Evolutionary conservation across 2,888 invertebrate species (phyloP).

Genomic region (Chalcis sispes): DNA sequence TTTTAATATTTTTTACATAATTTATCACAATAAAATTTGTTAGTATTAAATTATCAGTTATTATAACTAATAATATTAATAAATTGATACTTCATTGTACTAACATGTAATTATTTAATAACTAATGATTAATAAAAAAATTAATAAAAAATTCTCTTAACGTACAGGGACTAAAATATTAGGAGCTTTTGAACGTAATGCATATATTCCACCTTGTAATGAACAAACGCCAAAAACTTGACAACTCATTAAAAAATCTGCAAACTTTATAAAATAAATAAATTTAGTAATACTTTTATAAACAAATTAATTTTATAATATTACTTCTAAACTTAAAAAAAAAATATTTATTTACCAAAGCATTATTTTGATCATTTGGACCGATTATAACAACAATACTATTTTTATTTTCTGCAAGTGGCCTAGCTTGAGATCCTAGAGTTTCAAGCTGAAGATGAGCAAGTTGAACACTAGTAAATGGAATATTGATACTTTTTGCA

Average conservation of each 20-base stretch:
- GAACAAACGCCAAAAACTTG: slow-evolving; percentile 88
- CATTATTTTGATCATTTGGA: slow-evolving; percentile 86
- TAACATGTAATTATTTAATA: background rate
- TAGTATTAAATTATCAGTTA: background rate
- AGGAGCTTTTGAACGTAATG: slow-evolving; percentile 83
- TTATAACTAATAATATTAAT: background rate
- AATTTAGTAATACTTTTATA: background rate
- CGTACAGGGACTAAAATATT: slow-evolving; percentile 76
- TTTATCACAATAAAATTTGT: slow-evolving; percentile 37
- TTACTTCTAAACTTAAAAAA: background rate
- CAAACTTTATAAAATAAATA: slow-evolving; percentile 82
- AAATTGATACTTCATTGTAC: background rate
- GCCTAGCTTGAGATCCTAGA: slow-evolving; percentile 81
- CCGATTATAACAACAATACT: slow-evolving; percentile 88
- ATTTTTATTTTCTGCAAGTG: slow-evolving; percentile 80
- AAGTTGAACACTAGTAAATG: slow-evolving; percentile 87
- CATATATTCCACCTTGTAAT: slow-evolving; percentile 91
- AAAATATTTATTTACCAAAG: slow-evolving; percentile 78
- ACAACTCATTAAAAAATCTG: slow-evolving; percentile 88
- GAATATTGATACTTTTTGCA: slow-evolving; percentile 90
- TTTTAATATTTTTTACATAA: slow-evolving; percentile 29
- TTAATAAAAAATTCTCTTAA: slow-evolving; percentile 21
- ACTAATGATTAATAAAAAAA: background rate
- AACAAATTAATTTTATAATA: background rate
- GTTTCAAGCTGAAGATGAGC: slow-evolving; percentile 84